A percentile compares a stretch with the other conserved stretches of the same genome.
phyloP scores from a whole-genome alignment of 2,888 invertebrate species.

The Tetragonula carbonaria region DNA sequence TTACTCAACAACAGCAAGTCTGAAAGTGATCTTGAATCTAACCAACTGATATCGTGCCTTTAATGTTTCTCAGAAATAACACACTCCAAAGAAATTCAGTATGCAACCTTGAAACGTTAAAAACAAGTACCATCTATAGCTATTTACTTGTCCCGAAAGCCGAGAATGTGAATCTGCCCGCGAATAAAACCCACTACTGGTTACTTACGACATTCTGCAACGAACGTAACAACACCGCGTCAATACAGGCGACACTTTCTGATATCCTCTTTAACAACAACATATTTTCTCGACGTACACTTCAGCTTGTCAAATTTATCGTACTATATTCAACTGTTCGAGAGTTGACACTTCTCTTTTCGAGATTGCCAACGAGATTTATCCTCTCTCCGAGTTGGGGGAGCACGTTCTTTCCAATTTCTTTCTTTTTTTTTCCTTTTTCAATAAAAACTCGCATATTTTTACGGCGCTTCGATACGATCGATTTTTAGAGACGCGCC shows the following conservation, averaged over 20 bases:
- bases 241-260: neutral
- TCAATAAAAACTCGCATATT: neutral
- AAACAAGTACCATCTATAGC: constrained; percentile 43
- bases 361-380: neutral
- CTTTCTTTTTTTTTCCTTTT: no score
- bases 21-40: no score
- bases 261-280: constrained; percentile 14
- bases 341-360: no score
- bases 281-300: neutral
- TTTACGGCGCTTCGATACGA: neutral
- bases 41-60: no score
- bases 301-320: neutral
- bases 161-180: neutral
- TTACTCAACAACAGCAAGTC: neutral
- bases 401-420: neutral
- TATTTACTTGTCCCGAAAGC: constrained; percentile 35
- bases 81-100: neutral
- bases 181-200: neutral
- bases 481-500: neutral
- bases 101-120: neutral
- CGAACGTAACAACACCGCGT: constrained; percentile 1
- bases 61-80: neutral
- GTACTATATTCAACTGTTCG: neutral
- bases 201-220: constrained; percentile 38
- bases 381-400: neutral